Evolutionary conservation across 2,888 invertebrate genomes (phyloP).

Genomic region (Cybosia mesomella): DNA sequence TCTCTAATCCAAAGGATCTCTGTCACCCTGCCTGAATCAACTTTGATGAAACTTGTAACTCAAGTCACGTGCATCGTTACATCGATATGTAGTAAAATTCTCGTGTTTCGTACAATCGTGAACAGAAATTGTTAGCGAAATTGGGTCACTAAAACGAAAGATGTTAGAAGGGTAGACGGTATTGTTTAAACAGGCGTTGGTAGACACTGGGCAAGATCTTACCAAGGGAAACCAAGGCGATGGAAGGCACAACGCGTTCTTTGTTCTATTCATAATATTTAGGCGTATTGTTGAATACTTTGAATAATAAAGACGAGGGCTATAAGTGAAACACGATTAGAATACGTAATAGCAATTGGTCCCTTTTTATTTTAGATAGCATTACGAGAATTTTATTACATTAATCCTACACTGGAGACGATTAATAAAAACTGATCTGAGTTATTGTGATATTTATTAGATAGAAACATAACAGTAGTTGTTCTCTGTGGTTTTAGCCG

Average conservation of each 20-base stretch:
- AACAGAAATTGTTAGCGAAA: conserved; percentile 41
- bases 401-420: conserved; percentile 18
- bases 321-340: conserved; percentile 21
- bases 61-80: conserved; percentile 56
- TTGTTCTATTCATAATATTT: conserved; percentile 35
- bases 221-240: conserved; percentile 35
- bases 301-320: conserved; percentile 31
- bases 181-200: conserved; percentile 52
- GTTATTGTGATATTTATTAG: background rate
- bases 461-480: background rate
- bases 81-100: conserved; percentile 54
- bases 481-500: background rate
- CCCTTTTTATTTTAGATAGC: conserved; percentile 26
- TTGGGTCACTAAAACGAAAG: conserved; percentile 40
- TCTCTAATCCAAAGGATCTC: conserved; percentile 54
- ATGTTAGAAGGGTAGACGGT: conserved; percentile 43
- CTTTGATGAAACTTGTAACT: conserved; percentile 51
- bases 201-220: conserved; percentile 39
- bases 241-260: conserved; percentile 3
- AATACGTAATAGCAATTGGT: conserved; percentile 33
- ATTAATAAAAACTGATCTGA: conserved; percentile 5
- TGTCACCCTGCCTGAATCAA: conserved; percentile 47
- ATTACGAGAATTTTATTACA: conserved; percentile 14
- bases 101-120: conserved; percentile 47
- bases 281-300: conserved; percentile 46